A percentile compares a stretch with the other conserved stretches of the same genome.
These are phyloP conservation scores for Nerophis lumbriciformis DNA, from an alignment of 2,113 vertebrate genomes.

Conservation along the genomic window DNA sequence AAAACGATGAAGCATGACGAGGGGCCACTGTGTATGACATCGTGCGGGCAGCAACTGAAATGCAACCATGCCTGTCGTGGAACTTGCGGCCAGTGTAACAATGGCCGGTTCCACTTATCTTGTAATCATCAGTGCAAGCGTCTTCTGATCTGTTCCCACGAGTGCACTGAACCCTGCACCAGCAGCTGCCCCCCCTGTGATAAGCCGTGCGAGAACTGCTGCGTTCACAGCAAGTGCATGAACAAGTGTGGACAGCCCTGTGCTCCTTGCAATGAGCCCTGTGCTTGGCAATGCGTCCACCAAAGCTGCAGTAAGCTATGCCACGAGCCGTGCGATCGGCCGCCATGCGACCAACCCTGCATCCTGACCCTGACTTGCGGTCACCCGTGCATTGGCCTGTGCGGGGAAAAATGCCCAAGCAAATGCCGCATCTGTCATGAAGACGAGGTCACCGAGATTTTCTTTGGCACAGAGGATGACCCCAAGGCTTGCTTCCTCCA, in stretches of 20 bases:
- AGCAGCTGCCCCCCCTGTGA: conserved; percentile 78
- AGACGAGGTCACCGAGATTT: conserved; percentile 82
- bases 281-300: conserved; percentile 82
- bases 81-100: conserved; percentile 77
- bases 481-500: conserved; percentile 80
- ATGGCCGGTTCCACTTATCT: conserved; percentile 78
- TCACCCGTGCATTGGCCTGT: conserved; percentile 85
- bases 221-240: conserved; percentile 82
- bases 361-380: conserved; percentile 71
- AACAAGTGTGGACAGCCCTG: conserved; percentile 81
- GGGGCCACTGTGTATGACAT: conserved; percentile 50
- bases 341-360: conserved; percentile 79
- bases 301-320: conserved; percentile 82
- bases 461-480: conserved; percentile 87
- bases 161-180: conserved; percentile 80
- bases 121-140: conserved; percentile 72
- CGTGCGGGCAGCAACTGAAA: conserved; percentile 68
- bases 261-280: conserved; percentile 81
- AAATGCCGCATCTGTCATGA: conserved; percentile 82
- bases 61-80: conserved; percentile 84
- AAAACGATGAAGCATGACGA: background rate
- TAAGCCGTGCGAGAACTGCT: conserved; percentile 78
- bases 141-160: conserved; percentile 83
- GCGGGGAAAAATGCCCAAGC: conserved; percentile 85
- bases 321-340: conserved; percentile 83